phyloP scores from a whole-genome alignment of 1,140 invertebrate genomes.

The Melanaphis sacchari region DNA sequence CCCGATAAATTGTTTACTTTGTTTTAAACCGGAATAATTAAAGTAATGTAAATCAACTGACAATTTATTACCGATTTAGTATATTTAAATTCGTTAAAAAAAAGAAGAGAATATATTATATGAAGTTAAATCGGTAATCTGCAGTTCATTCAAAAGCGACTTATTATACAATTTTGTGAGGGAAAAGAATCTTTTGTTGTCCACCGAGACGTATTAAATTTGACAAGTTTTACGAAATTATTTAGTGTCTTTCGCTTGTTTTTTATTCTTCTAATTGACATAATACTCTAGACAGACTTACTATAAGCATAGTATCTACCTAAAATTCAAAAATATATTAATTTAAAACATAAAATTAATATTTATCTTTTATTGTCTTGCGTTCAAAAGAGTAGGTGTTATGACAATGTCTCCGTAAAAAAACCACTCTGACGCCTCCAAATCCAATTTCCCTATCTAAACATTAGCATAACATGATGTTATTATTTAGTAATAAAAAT shows the following conservation, averaged over 20 bases:
- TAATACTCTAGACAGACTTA: background rate
- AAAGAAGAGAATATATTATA: background rate
- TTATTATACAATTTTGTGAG: background rate
- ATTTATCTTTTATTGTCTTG: background rate
- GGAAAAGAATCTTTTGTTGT: background rate
- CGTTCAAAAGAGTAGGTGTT: background rate
- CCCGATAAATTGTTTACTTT: background rate
- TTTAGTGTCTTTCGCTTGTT: background rate
- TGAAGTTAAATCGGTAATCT: background rate
- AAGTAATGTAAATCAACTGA: background rate
- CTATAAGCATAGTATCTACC: background rate
- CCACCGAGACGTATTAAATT: background rate
- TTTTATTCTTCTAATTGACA: background rate
- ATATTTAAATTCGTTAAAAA: background rate
- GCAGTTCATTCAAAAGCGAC: background rate
- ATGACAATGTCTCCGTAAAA: background rate
- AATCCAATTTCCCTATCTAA: background rate
- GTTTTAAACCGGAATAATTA: background rate
- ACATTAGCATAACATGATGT: background rate
- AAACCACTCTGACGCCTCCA: background rate
- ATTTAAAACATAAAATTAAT: background rate
- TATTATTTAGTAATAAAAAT: slow-evolving; percentile 3
- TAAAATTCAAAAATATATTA: background rate
- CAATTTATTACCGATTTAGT: background rate
- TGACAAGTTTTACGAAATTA: background rate